Percentiles rank a stretch among this genome's conserved stretches.
These are phyloP conservation scores for Phylloscopus trochiloides DNA, from an alignment of 2,113 vertebrate genomes.

Conservation along the genomic window DNA sequence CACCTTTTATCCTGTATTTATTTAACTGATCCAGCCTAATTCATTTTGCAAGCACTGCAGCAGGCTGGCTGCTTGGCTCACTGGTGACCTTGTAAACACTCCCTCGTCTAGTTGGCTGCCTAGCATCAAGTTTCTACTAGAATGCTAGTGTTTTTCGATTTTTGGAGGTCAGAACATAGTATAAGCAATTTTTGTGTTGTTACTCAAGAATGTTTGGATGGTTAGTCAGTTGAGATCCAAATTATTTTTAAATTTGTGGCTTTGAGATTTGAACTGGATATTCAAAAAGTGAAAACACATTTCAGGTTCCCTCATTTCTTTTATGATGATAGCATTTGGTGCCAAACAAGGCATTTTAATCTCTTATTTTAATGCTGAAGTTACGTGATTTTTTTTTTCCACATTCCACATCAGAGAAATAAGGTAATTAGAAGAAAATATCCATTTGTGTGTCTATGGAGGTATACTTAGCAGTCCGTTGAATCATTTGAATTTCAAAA, in stretches of 20 bases:
- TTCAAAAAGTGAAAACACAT: background rate
- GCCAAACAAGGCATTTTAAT: slow-evolving; percentile 60
- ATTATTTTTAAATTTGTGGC: background rate
- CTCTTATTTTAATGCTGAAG: slow-evolving; percentile 32
- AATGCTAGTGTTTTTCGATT: background rate
- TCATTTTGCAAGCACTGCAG: background rate
- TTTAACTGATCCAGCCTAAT: background rate
- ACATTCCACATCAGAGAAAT: background rate
- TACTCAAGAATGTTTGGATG: background rate
- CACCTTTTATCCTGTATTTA: background rate
- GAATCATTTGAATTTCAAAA: slow-evolving; percentile 11
- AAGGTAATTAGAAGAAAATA: slow-evolving; percentile 38
- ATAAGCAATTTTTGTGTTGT: background rate
- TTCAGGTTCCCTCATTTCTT: slow-evolving; percentile 22
- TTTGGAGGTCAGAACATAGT: background rate
- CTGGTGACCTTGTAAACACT: background rate
- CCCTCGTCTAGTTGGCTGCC: background rate
- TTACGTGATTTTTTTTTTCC: background rate
- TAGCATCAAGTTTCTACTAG: background rate
- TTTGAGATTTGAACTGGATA: background rate
- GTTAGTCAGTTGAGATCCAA: background rate
- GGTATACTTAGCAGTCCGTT: background rate
- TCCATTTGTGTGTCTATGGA: background rate
- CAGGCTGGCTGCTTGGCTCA: background rate
- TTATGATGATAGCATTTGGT: slow-evolving; percentile 50